Evolutionary conservation across 1,140 invertebrate genomes (phyloP).

Genomic region (Phortica variegata): DNA sequence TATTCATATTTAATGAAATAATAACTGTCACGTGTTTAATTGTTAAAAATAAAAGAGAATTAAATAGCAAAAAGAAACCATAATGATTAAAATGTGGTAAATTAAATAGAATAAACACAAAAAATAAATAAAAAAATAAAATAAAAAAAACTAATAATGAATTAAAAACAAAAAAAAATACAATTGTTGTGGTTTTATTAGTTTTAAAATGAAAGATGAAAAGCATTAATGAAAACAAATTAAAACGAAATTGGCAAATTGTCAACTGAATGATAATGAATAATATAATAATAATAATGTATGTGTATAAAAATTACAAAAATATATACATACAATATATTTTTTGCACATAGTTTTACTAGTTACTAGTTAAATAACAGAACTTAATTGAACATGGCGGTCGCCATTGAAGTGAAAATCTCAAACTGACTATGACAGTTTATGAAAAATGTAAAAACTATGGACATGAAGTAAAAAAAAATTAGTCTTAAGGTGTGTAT

Average conservation of each 20-base stretch:
- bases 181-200: constrained; percentile 51
- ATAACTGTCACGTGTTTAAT: constrained; percentile 55
- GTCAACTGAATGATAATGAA: constrained; percentile 22
- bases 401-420: no score
- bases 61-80: constrained; percentile 14
- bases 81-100: constrained; percentile 30
- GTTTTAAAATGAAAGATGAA: constrained; percentile 24
- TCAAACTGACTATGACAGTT: no score
- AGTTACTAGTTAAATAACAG: no score
- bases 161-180: constrained; percentile 27
- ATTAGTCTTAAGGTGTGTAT: no score
- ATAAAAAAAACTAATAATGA: constrained; percentile 16
- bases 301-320: constrained; percentile 52
- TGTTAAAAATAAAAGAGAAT: constrained; percentile 29
- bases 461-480: not conserved
- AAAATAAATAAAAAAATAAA: constrained; percentile 18
- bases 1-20: constrained; percentile 39
- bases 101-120: constrained; percentile 47
- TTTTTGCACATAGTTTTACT: constrained; percentile 52
- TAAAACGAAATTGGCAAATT: constrained; percentile 44
- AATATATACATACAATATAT: constrained; percentile 32
- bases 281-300: constrained; percentile 25
- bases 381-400: no score
- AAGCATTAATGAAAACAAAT: not conserved
- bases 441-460: no score